These are phyloP conservation scores for Pachliopta kotzebuea DNA, from an alignment of 2,888 invertebrate genomes.

Conservation along the genomic window DNA sequence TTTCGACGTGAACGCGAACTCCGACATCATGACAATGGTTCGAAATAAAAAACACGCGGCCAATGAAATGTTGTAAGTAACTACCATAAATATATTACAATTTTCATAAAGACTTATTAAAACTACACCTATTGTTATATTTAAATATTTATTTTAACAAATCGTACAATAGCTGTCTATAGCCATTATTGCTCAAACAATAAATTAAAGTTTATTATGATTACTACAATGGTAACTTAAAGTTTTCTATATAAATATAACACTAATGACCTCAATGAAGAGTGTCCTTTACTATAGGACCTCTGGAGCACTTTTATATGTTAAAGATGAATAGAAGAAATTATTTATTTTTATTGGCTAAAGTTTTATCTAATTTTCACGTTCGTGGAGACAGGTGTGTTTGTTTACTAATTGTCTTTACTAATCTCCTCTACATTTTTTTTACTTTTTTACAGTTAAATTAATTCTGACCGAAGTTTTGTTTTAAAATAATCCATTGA, in stretches of 20 bases:
- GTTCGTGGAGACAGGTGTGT: too few relatives aligned
- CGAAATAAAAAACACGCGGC: constrained; percentile 50
- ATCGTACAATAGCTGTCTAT: background rate
- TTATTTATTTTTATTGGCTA: too few relatives aligned
- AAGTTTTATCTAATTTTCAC: too few relatives aligned
- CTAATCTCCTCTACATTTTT: too few relatives aligned
- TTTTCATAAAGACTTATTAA: constrained; percentile 3
- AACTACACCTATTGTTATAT: background rate
- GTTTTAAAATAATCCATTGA: too few relatives aligned
- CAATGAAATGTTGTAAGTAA: constrained; percentile 65
- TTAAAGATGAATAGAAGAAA: too few relatives aligned
- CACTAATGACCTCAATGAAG: too few relatives aligned
- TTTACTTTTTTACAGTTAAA: too few relatives aligned
- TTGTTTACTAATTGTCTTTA: too few relatives aligned
- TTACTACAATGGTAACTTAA: background rate
- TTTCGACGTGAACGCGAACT: constrained; percentile 47
- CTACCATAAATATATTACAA: background rate
- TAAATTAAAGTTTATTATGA: background rate
- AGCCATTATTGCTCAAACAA: background rate
- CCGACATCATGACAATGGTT: constrained; percentile 51
- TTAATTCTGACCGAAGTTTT: too few relatives aligned
- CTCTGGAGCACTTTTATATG: too few relatives aligned
- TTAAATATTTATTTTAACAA: background rate
- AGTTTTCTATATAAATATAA: background rate
- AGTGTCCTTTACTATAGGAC: too few relatives aligned